A percentile compares a stretch with the other conserved stretches of the same genome.
These are phyloP conservation scores for Amazona guildingii DNA, from an alignment of 2,113 vertebrate genomes.

Conservation along the genomic window DNA sequence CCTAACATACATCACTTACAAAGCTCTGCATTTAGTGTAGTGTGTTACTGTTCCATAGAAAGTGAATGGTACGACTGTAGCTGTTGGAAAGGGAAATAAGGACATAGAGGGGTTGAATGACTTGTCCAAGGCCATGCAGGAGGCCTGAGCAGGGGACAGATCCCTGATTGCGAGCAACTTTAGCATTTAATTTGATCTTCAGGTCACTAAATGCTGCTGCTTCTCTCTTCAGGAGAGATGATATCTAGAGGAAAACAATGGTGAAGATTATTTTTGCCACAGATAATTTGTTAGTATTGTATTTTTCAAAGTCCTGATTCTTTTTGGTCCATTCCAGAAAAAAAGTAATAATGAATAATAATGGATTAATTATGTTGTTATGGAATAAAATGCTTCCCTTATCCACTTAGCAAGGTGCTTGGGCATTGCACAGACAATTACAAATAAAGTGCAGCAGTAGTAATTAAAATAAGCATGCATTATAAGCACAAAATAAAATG, in stretches of 20 bases:
- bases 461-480: constrained; percentile 59
- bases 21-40: not conserved
- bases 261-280: not conserved
- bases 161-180: not conserved
- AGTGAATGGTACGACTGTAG: not conserved
- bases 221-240: not conserved
- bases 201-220: not conserved
- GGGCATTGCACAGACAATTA: constrained; percentile 49
- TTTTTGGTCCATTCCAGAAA: constrained; percentile 22
- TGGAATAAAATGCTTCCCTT: constrained; percentile 43
- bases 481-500: constrained; percentile 37
- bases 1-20: not conserved
- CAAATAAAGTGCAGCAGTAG: constrained; percentile 46
- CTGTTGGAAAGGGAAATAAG: not conserved
- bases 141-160: not conserved
- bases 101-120: not conserved
- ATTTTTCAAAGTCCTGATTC: constrained; percentile 33
- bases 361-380: constrained; percentile 51
- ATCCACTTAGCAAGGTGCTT: constrained; percentile 64
- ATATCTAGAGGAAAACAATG: not conserved
- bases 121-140: not conserved
- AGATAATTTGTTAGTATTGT: constrained; percentile 21
- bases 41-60: not conserved
- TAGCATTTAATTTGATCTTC: not conserved
- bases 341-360: constrained; percentile 16